A percentile compares a stretch with the other conserved stretches of the same genome.
Evolutionary conservation across 92 coral and sea anemone species (phyloP).

Genomic region (Metridium senile): DNA sequence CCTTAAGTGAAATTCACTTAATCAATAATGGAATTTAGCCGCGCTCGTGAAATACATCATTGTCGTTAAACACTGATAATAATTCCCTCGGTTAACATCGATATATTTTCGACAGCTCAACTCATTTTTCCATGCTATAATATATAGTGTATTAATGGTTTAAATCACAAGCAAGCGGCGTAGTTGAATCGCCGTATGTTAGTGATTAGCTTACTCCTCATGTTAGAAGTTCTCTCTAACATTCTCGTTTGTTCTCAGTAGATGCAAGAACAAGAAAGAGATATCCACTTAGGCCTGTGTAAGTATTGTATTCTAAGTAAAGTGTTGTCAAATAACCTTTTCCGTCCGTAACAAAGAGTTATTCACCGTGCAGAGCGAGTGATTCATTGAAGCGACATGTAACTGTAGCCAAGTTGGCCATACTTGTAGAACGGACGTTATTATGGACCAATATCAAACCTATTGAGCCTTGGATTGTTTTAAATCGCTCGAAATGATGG

Average conservation of each 20-base stretch:
- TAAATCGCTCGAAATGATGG: background rate
- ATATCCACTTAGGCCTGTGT: background rate
- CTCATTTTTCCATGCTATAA: no score
- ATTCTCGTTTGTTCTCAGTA: background rate
- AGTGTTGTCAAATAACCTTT: background rate
- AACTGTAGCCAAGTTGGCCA: slow-evolving; percentile 21
- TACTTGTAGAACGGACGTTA: background rate
- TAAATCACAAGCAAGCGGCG: no score
- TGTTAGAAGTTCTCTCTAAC: background rate
- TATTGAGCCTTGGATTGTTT: slow-evolving; percentile 6
- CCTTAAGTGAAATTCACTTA: background rate
- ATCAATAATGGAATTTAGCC: background rate
- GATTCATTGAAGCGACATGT: slow-evolving; percentile 21
- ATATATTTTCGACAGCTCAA: no score
- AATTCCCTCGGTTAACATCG: no score
- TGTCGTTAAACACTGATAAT: background rate
- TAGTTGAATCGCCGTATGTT: background rate
- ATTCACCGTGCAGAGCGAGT: background rate
- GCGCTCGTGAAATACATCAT: background rate
- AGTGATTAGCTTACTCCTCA: background rate
- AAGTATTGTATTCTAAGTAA: slow-evolving; percentile 2
- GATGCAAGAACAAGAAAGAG: slow-evolving; percentile 5
- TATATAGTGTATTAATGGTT: no score
- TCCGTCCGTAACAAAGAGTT: background rate
- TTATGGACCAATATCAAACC: background rate